Base-by-base conservation (phyloP, 2,113 vertebrate genomes). In the Brienomyrus brachyistius region DNA sequence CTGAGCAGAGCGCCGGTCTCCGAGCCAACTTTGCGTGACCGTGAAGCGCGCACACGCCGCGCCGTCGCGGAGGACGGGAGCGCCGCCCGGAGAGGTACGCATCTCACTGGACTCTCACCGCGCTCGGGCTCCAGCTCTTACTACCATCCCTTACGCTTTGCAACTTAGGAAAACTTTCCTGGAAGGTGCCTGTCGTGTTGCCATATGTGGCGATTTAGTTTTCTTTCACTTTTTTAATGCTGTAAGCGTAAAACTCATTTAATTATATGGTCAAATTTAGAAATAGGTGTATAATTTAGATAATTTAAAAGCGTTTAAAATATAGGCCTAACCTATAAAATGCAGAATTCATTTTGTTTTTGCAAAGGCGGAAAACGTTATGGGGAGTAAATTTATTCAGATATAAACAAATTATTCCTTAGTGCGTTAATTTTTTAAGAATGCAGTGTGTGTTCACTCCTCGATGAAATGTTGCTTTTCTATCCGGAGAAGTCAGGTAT, bases 1-100 rank as follows among this genome's bases (percentile, higher is more conserved):
- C 59, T 70, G 77, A 89, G 62, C 70, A 82, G 84, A 90, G 88
- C 89, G 40, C 80, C 59, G 82, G 54, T 88, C 89, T 88, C 74
- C 90, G 31, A 43, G 52, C 35, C 85, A 82, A 86, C 66, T 87
- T 48, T 45, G 21, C 56, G 50, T 87, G 80, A 88, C 50, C 85
- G 62, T 54, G 77, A 56, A 70, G 77, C 56, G 86, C 51, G 40
- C 88, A 45, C 77, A 83, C 70, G 47, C 48, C 48, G 47, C 88
- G 19, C 50, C 50, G 40, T 52, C 31, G 52, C 80, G 4, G 50
- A 87, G 51, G 51, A 54, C 48, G 17, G 51, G 50, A 35, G 13
- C 85, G n/a, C n/a, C 10, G 13, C 51, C n/a, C 85, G 51, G n/a
- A 87, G 11, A 87, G 85, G 85, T 87, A 87, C n/a, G 85, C 51